Conservation (phyloP, 1,140 invertebrate genomes). For the Sitodiplosis mosellana region DNA sequence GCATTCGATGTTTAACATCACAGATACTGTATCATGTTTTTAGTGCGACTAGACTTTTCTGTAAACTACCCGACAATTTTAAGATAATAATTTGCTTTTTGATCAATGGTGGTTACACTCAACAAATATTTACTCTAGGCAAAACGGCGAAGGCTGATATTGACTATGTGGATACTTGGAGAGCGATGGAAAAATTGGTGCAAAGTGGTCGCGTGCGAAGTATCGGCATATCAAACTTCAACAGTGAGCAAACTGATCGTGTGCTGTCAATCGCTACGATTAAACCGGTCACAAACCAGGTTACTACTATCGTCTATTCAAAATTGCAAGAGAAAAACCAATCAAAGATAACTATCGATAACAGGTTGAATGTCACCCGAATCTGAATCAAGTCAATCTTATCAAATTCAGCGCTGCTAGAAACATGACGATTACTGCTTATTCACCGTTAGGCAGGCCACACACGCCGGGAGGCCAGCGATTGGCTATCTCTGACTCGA, state of each 20-base stretch:
- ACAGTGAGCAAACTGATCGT: constrained; percentile 45
- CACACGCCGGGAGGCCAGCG: constrained; percentile 10
- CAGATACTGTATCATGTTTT: constrained; percentile 29
- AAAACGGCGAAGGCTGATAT: constrained; percentile 32
- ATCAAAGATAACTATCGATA: not conserved
- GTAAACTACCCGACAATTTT: too few species aligned
- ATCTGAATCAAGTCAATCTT: constrained; percentile 42
- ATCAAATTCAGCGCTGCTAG: constrained; percentile 35
- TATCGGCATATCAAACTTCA: constrained; percentile 69
- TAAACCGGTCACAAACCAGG: constrained; percentile 17
- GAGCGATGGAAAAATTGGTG: constrained; percentile 48
- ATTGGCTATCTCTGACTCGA: constrained; percentile 25
- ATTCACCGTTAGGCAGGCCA: constrained; percentile 42
- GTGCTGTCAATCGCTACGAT: constrained; percentile 25
- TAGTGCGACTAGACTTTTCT: too few species aligned
- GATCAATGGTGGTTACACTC: constrained; percentile 10
- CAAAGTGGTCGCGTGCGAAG: constrained; percentile 39
- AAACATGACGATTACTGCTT: constrained; percentile 41
- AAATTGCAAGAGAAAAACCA: constrained; percentile 3
- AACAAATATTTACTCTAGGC: too few species aligned
- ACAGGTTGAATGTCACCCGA: constrained; percentile 47
- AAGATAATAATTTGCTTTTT: constrained; percentile 15
- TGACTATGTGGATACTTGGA: constrained; percentile 62
- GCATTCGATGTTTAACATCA: too few species aligned
- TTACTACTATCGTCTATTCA: too few species aligned